Conservation (phyloP, 2,888 invertebrate genomes). For the Eretmocerus hayati region DNA sequence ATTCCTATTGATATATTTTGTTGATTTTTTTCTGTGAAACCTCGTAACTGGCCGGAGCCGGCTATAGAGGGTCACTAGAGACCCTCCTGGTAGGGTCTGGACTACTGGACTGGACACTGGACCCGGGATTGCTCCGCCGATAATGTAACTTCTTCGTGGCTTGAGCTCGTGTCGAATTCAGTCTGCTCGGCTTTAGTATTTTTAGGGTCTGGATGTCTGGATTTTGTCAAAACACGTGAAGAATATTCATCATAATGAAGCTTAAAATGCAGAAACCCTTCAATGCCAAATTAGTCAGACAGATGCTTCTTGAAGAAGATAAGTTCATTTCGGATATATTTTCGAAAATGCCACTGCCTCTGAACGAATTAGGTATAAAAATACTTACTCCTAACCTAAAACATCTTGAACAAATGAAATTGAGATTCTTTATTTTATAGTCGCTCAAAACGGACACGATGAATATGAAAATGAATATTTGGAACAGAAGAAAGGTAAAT, state of each 20-base stretch:
- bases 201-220: too few relatives aligned
- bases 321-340: conserved; percentile 56
- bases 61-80: too few relatives aligned
- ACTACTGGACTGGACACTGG: too few relatives aligned
- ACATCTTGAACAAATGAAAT: neutral
- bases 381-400: too few relatives aligned
- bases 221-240: conserved; percentile 12
- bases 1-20: too few relatives aligned
- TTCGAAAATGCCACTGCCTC: conserved; percentile 49
- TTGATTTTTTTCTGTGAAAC: too few relatives aligned
- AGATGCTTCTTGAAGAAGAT: conserved; percentile 51
- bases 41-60: too few relatives aligned
- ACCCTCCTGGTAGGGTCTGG: too few relatives aligned
- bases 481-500: conserved; percentile 12
- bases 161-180: too few relatives aligned
- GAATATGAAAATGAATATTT: conserved; percentile 17
- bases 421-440: conserved; percentile 16
- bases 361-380: conserved; percentile 30
- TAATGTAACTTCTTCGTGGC: too few relatives aligned
- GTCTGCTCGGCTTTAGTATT: too few relatives aligned
- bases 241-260: conserved; percentile 33
- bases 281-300: conserved; percentile 41
- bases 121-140: too few relatives aligned
- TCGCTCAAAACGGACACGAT: conserved; percentile 23
- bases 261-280: conserved; percentile 40